Evolutionary conservation across 2,888 invertebrate genomes (phyloP).

Genomic region (Cerceris rybyensis): DNA sequence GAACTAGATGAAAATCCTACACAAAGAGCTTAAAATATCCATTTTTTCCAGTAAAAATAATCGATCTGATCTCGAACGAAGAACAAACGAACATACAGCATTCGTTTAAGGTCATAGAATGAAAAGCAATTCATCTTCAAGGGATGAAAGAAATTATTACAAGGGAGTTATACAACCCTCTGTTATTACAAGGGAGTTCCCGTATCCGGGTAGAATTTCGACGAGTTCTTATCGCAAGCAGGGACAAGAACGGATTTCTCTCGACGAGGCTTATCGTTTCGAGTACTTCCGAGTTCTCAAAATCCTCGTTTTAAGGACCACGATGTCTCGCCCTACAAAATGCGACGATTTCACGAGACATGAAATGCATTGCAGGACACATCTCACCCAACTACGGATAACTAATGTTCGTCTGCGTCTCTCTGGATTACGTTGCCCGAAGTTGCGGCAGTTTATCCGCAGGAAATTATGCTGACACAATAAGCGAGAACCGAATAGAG

Average conservation of each 20-base stretch:
- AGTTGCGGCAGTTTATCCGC: not conserved
- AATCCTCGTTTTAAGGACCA: not conserved
- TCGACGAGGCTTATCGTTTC: constrained; percentile 7
- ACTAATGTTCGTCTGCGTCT: not conserved
- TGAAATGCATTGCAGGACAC: not conserved
- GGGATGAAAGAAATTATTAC: constrained; percentile 1
- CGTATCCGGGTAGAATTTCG: constrained; percentile 11
- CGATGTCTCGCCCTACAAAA: constrained; percentile 7
- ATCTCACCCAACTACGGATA: not conserved
- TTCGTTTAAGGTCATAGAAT: too few species aligned
- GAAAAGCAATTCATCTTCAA: not conserved
- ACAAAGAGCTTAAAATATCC: too few species aligned
- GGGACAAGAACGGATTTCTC: not conserved
- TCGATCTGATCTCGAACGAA: too few species aligned
- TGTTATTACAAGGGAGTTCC: not conserved
- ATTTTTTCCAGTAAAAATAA: too few species aligned
- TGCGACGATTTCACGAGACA: not conserved
- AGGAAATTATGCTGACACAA: not conserved
- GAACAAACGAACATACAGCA: too few species aligned
- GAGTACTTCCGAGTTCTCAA: constrained; percentile 10
- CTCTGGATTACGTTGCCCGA: not conserved
- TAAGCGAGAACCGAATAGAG: too few species aligned
- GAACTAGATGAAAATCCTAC: too few species aligned
- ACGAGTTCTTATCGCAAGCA: constrained; percentile 3
- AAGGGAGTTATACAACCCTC: not conserved